These are phyloP conservation scores for Dendropsophus ebraccatus DNA, from an alignment of 2,113 vertebrate species.

Conservation along the genomic window DNA sequence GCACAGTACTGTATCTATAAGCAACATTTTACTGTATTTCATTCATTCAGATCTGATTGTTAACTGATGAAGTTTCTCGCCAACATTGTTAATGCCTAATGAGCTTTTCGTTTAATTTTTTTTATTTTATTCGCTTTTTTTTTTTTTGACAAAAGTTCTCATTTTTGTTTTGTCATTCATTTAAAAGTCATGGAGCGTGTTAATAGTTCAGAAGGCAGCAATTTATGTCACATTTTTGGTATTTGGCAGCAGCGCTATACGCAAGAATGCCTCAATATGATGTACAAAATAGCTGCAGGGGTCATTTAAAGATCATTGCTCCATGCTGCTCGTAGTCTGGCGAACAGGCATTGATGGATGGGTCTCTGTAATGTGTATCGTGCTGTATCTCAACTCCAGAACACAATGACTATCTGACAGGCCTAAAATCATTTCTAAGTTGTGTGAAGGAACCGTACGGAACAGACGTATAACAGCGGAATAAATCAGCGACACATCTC, in stretches of 20 bases:
- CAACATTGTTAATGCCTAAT: neutral
- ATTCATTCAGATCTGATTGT: too few species aligned
- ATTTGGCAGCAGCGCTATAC: neutral
- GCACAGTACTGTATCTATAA: too few species aligned
- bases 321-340: conserved; percentile 26
- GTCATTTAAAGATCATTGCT: conserved; percentile 49
- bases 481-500: conserved; percentile 5
- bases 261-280: conserved; percentile 35
- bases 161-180: neutral
- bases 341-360: conserved; percentile 49
- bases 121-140: neutral
- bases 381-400: conserved; percentile 39
- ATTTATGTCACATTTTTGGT: neutral
- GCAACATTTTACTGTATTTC: too few species aligned
- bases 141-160: neutral
- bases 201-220: neutral
- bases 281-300: conserved; percentile 52
- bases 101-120: neutral
- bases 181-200: neutral
- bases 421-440: conserved; percentile 34
- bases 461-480: neutral
- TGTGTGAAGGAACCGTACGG: conserved; percentile 15
- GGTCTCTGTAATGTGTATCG: conserved; percentile 44
- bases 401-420: conserved; percentile 48
- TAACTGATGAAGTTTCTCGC: too few species aligned